Evolutionary conservation across 2,797 vertebrate species (phyloP).

Genomic region (Acrocephalus scirpaceus): DNA sequence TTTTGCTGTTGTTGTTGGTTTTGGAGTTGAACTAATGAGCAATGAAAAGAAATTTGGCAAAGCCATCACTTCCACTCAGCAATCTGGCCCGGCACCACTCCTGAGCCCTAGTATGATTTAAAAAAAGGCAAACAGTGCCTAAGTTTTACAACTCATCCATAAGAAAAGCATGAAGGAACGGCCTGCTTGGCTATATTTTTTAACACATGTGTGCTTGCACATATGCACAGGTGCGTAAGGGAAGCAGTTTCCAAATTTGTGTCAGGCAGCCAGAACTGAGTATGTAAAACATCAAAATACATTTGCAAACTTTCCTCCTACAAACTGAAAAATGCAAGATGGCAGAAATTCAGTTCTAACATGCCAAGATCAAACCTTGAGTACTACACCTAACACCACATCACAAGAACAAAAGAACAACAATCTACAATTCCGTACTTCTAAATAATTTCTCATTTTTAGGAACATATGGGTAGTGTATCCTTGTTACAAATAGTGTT

Average conservation of each 20-base stretch:
- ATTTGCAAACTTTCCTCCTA: neutral
- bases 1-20: neutral
- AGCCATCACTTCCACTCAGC: neutral
- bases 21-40: neutral
- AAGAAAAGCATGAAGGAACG: neutral
- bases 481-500: neutral
- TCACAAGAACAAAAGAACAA: neutral
- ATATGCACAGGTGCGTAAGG: accelerated
- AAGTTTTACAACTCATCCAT: neutral
- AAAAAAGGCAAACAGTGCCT: neutral
- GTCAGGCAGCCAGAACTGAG: neutral
- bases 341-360: neutral
- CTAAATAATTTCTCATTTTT: neutral
- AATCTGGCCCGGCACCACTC: neutral
- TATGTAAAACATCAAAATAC: neutral
- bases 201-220: neutral
- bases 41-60: neutral
- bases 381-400: neutral
- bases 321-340: neutral
- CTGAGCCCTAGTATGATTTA: neutral
- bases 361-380: neutral
- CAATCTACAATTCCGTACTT: neutral
- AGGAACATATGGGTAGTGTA: neutral
- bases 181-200: neutral
- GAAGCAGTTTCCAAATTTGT: neutral